Conservation (phyloP, 2,888 invertebrate genomes). For the Aphelenchoides bicaudatus region DNA sequence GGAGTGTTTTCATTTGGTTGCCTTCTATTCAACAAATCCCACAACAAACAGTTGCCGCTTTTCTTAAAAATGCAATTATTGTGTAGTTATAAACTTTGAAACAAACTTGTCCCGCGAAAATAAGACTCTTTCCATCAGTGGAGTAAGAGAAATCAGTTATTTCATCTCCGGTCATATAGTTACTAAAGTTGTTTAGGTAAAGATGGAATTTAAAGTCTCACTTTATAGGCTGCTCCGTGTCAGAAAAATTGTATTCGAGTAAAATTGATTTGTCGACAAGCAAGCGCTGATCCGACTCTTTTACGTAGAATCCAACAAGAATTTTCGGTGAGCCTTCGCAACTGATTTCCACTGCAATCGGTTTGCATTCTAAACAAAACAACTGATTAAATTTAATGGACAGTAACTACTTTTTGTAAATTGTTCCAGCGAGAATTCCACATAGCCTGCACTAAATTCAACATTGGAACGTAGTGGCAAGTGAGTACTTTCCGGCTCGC, state of each 20-base stretch:
- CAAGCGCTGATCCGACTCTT: neutral
- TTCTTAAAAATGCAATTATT: constrained; percentile 3
- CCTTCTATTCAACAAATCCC: neutral
- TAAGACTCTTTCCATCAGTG: neutral
- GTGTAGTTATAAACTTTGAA: neutral
- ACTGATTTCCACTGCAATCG: neutral
- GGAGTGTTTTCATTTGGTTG: neutral
- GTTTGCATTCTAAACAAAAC: neutral
- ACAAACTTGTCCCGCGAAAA: neutral
- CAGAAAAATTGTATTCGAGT: neutral
- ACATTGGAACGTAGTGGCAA: constrained; percentile 5
- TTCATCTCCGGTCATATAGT: neutral
- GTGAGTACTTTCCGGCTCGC: neutral
- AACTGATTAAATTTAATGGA: neutral
- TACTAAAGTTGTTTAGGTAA: neutral
- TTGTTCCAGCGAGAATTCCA: constrained; percentile 1
- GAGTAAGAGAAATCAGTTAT: constrained; percentile 6
- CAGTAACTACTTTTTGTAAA: neutral
- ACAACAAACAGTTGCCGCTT: constrained; percentile 3
- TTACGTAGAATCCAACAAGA: constrained; percentile 2
- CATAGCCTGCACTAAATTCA: constrained; percentile 6
- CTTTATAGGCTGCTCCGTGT: neutral
- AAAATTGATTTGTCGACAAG: neutral
- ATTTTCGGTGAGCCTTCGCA: neutral
- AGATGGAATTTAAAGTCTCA: neutral